Evolutionary conservation across 2,888 invertebrate species (phyloP), one percentile per base, ranked within the genome.

Genomic region (Silvanus unidentatus): DNA sequence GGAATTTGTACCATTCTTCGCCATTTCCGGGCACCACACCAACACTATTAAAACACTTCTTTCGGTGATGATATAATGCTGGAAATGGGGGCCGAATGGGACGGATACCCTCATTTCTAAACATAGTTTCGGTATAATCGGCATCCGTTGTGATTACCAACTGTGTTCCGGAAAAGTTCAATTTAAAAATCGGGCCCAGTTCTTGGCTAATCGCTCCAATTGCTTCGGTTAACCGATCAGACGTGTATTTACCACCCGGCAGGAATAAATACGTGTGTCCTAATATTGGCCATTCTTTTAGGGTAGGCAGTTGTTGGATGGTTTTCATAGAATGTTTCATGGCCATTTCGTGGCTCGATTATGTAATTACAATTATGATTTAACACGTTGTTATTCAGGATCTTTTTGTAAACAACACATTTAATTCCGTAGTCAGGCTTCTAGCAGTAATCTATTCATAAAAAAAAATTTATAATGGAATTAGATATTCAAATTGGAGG

Each of bases 11-110:
- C 80, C 80, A 80, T 53, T 79, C 77, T 12, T 74, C 71, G 0
- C 79, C 80, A 62, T 79, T 79, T 39, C 75, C 75, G 47, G 78
- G 76, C 10, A 79, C 76, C 3, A 79, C 68, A 9, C 79, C 80
- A 8, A 73, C 73, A 45, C 77, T 75, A 9, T 60, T 62, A 49
- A 68, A 72, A 4, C 52, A 51, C 51, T 72, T 66, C 48, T 72
- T 57, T 35, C 79, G 62, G 53, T 76, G 77, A 48, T 73, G 60
- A 42, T 72, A 65, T 5, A 77, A 66, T 1, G 78, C 77, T 32
- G 76, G 75, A 55, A 80, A 73, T 2, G 76, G 70, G 1, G 75
- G 74, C 34, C 79, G 70, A 43, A 68, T 54, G 1, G 80, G 79
- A 39, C 58, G 63, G 49, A 69, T 70, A 6, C 77, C 78, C 58